These are phyloP conservation scores for Cacajao melanocephalus DNA, from an alignment of 2,797 vertebrate species.

Conservation along the genomic window DNA sequence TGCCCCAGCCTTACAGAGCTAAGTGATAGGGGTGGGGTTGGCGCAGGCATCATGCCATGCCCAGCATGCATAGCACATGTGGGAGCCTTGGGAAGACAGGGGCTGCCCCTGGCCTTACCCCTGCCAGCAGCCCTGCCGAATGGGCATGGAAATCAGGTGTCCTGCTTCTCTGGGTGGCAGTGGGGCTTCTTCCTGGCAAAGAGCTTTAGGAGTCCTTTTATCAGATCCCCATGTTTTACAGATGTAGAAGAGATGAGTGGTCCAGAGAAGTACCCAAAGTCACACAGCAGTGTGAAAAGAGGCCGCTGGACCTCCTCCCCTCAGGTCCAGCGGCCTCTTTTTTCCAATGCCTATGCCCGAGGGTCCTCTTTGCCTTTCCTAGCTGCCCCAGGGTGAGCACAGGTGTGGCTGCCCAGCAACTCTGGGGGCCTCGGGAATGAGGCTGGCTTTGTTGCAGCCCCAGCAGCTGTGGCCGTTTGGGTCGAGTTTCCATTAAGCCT, in stretches of 20 bases:
- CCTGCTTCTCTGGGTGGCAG: neutral
- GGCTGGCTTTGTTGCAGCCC: slow-evolving; percentile 50
- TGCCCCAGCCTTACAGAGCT: neutral
- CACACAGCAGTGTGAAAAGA: neutral
- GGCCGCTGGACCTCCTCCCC: neutral
- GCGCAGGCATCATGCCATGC: neutral
- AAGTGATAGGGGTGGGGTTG: neutral
- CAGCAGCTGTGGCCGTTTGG: slow-evolving; percentile 58
- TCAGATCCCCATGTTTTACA: neutral
- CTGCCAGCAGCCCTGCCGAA: neutral
- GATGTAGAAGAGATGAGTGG: neutral
- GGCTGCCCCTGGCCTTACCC: neutral
- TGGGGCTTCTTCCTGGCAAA: neutral
- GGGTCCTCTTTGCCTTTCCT: neutral
- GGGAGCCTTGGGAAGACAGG: neutral
- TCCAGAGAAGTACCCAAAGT: neutral
- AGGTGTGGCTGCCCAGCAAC: slow-evolving; percentile 48
- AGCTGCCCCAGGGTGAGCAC: neutral
- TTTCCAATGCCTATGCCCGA: neutral
- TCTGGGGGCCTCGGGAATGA: neutral
- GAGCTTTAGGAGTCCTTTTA: neutral
- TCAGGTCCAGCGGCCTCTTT: neutral
- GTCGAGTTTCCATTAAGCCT: slow-evolving; percentile 72
- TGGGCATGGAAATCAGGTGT: neutral
- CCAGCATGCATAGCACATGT: neutral